Evolutionary conservation across 2,113 vertebrate species (phyloP).

Genomic region (Zonotrichia leucophrys): DNA sequence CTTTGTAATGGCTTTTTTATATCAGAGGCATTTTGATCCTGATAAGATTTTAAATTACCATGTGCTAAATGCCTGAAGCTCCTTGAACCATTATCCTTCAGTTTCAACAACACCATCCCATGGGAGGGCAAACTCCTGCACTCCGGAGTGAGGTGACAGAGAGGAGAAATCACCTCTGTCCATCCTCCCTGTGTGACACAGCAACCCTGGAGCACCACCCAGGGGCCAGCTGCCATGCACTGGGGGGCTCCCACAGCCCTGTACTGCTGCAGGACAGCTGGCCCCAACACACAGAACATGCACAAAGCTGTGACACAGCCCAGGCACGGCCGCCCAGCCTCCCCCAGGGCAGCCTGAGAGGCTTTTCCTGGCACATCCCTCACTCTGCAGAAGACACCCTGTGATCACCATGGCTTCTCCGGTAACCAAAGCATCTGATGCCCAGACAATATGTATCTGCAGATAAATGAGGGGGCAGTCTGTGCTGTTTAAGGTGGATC

Average conservation of each 20-base stretch:
- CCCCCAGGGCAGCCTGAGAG: not conserved
- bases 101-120: not conserved
- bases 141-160: rapidly evolving
- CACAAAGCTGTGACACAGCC: not conserved
- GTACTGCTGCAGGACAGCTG: not conserved
- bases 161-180: not conserved
- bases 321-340: not conserved
- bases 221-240: rapidly evolving
- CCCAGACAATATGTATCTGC: not conserved
- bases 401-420: not conserved
- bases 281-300: not conserved
- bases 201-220: not conserved
- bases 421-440: not conserved
- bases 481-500: not conserved
- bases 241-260: not conserved
- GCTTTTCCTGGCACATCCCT: rapidly evolving
- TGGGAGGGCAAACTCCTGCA: not conserved
- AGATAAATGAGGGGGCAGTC: not conserved
- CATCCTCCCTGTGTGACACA: rapidly evolving
- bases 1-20: not conserved
- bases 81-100: not conserved
- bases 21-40: constrained; percentile 9
- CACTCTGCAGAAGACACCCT: not conserved
- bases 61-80: not conserved
- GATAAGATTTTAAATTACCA: constrained; percentile 4